Base-by-base conservation (phyloP, 2,888 invertebrate genomes). In the Steinernema hermaphroditum region DNA sequence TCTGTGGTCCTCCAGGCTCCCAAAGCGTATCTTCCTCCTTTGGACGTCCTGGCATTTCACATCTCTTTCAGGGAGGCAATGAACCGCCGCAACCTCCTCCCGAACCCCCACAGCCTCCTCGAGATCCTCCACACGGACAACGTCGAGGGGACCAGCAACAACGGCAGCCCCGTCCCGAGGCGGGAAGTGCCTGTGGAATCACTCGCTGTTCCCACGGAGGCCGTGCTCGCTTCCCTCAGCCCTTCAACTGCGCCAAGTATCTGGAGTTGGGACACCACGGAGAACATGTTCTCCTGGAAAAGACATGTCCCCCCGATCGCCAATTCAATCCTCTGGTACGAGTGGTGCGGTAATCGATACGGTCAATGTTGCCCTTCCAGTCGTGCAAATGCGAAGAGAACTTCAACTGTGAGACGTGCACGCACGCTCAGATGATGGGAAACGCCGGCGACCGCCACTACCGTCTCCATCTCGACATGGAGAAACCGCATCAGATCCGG, bases 371-470 rank as follows among this genome's bases (percentile, higher is more conserved):
- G n/a, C 12, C n/a, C n/a, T 2, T 46, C 32, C 32, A 62, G 62
- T 27, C 62, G 8, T 62, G 62, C 32, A 14, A 62, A 62, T 62
- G 62, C 62, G 34, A 62, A 29, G 62, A 62, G 16, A 32, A 32
- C 62, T 62, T 62, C 32, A n/a, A 29, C 32, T 62, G 62, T 32
- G 9, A 4, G 16, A 62, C 62, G 14, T 62, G 62, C 62, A n/a
- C 62, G 6, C 32, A 32, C 12, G 62, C 29, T 32, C 16, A 22
- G 16, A 9, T 62, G 32, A 62, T 34, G 62, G 62, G 62, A 4
- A 62, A 62, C 14, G 62, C 62, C 1, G 62, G 62, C 34, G 62
- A 62, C 29, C 62, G 62, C 2, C 62, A 62, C 62, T 62, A 62
- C 62, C 62, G 34, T 32, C 29, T 62, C 32, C 29, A 34, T 6